Base-by-base conservation (phyloP, 2,797 vertebrate species). In the Siniperca scherzeri region DNA sequence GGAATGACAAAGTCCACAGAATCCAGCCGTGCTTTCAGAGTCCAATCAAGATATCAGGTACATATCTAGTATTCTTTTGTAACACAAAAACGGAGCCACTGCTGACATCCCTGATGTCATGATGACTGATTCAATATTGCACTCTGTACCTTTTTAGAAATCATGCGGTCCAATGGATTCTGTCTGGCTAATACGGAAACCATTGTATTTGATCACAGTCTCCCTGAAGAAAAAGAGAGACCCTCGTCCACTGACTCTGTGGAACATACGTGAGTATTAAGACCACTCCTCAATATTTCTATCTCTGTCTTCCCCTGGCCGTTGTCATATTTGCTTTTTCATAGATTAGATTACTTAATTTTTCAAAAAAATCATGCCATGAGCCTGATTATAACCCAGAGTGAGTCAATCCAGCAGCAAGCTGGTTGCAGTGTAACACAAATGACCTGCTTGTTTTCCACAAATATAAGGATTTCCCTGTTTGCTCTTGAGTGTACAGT, bases 131-230 rank as follows among this genome's bases (percentile, higher is more conserved):
- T 22, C 36, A 62, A 67, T 14, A 1, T 62, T 88, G 48, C 21
- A 16, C 85, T 87, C n/a, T 86, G 46, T 68, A 78, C 90, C 74
- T 75, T 91, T 72, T 79, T 92, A 99, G 98, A 99, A 96, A 99
- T 99, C 93, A 99, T 99, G 98, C 90, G 97, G 67, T 99, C 98
- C 12, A 99, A 99, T 65, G 98, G 98, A 33, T 99, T 99, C 91
- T 99, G 98, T 92, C 95, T 99, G 93, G 98, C 98, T 69, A 99
- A 99, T 78, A 99, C 98, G 1, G 98, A 99, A 93, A 99, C 98
- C 0, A 99, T 99, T 27, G 97, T 99, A 2, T 98, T 99, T 77
- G 98, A 99, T 89, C 96, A 97, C 90, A 97, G 91, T 80, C 86
- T 97, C 87, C 95, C 97, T 0, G 96, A 97, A 0, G 97, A 97